Conservation (phyloP, 2,888 invertebrate genomes). For the Sylvicola cinctus region DNA sequence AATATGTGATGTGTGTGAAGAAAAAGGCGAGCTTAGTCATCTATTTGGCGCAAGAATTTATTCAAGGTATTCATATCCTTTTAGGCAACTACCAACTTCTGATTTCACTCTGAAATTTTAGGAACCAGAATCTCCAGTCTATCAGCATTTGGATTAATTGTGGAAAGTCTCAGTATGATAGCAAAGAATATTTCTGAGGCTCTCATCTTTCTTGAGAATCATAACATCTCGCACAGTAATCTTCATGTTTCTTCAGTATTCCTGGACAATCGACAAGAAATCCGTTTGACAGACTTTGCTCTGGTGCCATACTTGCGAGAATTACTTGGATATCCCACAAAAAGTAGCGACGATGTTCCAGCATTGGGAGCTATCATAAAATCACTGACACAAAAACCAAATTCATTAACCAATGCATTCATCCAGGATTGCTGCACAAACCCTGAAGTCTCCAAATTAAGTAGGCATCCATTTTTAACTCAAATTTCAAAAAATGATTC, state of each 20-base stretch:
- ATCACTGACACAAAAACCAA: conserved; percentile 18
- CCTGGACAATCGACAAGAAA: conserved; percentile 40
- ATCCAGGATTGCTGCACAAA: conserved; percentile 24
- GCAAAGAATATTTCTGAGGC: conserved; percentile 53
- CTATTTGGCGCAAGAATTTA: conserved; percentile 47
- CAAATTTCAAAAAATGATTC: conserved; percentile 25
- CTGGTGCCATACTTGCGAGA: conserved; percentile 20
- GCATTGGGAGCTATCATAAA: conserved; percentile 23
- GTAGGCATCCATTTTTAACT: conserved; percentile 54
- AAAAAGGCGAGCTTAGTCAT: conserved; percentile 41
- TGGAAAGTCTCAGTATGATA: conserved; percentile 29
- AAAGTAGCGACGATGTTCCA: conserved; percentile 19
- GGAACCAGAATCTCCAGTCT: conserved; percentile 22
- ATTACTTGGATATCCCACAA: conserved; percentile 16
- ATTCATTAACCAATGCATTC: conserved; percentile 23
- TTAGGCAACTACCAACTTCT: no score
- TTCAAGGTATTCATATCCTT: conserved; percentile 27
- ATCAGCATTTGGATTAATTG: conserved; percentile 22
- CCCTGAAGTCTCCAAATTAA: conserved; percentile 46
- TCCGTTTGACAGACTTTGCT: conserved; percentile 22
- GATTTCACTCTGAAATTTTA: conserved; percentile 14
- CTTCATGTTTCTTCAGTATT: conserved; percentile 54
- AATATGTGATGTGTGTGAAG: conserved; percentile 42
- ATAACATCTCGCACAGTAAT: conserved; percentile 65
- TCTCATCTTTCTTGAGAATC: conserved; percentile 57